Conservation (phyloP, 2,888 invertebrate species). For the Cheilosia vulpina region DNA sequence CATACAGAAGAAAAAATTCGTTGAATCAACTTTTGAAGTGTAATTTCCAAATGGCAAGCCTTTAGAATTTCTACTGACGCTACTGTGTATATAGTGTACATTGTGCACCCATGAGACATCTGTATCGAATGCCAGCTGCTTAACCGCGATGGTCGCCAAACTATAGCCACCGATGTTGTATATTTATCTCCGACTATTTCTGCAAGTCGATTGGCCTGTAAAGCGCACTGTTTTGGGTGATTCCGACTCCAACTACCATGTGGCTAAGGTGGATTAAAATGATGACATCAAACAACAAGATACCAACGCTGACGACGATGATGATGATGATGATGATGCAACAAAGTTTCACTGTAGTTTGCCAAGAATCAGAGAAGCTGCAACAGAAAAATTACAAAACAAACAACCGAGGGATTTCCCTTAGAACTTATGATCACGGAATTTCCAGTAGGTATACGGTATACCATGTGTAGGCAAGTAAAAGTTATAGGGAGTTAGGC, state of each 20-base stretch:
- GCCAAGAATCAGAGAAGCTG: conserved; percentile 38
- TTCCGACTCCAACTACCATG: conserved; percentile 10
- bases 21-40: too few relatives aligned
- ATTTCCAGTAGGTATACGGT: background rate
- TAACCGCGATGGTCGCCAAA: conserved; percentile 32
- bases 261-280: conserved; percentile 54
- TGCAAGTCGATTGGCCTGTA: conserved; percentile 10
- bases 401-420: conserved; percentile 47
- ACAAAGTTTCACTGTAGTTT: conserved; percentile 66
- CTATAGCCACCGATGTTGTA: conserved; percentile 45
- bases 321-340: conserved; percentile 38
- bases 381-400: conserved; percentile 14
- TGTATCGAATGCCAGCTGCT: conserved; percentile 48
- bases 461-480: background rate
- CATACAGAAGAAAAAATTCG: too few relatives aligned
- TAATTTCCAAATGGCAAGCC: too few relatives aligned
- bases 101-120: background rate
- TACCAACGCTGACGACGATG: conserved; percentile 9
- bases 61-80: background rate
- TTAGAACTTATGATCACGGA: conserved; percentile 42
- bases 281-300: conserved; percentile 55
- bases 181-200: conserved; percentile 25
- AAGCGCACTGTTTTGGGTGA: conserved; percentile 33
- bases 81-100: background rate
- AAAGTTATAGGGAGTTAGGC: conserved; percentile 10